Percentiles rank a stretch among this genome's conserved stretches.
phyloP scores from a whole-genome alignment of 2,888 invertebrate genomes.

The Steinernema hermaphroditum region DNA sequence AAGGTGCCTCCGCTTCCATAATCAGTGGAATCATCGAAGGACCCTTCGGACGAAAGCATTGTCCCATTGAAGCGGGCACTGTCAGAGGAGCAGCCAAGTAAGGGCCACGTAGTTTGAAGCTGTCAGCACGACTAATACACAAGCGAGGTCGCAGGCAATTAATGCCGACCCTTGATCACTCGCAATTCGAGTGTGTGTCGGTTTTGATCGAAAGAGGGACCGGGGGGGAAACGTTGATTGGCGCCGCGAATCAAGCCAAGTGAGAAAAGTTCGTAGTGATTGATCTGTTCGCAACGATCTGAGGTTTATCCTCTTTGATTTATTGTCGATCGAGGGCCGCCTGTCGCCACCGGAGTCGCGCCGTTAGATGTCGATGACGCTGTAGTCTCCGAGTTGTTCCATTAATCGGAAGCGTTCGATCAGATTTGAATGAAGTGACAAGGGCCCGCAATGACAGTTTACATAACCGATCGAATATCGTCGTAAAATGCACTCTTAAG shows the following conservation, averaged over 20 bases:
- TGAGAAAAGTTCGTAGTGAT: conserved; percentile 25
- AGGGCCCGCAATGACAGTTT: background rate
- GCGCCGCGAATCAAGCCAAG: conserved; percentile 14
- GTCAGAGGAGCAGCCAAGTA: too few species aligned
- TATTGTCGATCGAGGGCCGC: conserved; percentile 16
- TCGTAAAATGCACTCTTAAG: too few species aligned
- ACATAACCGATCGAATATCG: too few species aligned
- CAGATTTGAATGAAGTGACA: background rate
- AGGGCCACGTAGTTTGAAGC: too few species aligned
- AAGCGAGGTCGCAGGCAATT: too few species aligned
- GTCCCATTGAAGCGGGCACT: too few species aligned
- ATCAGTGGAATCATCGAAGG: conserved; percentile 23
- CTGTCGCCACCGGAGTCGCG: background rate
- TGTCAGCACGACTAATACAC: background rate
- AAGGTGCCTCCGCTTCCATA: background rate
- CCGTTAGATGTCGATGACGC: background rate
- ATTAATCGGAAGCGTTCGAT: background rate
- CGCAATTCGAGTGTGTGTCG: background rate
- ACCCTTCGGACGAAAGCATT: conserved; percentile 18
- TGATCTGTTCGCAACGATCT: conserved; percentile 26
- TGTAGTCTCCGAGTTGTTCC: background rate
- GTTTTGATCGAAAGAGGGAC: background rate
- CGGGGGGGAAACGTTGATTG: background rate
- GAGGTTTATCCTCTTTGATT: conserved; percentile 24
- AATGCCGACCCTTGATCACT: background rate